Percentiles rank a stretch among this genome's conserved stretches.
Evolutionary conservation across 2,797 vertebrate genomes (phyloP).

Genomic region (Adrianichthys oophorus): DNA sequence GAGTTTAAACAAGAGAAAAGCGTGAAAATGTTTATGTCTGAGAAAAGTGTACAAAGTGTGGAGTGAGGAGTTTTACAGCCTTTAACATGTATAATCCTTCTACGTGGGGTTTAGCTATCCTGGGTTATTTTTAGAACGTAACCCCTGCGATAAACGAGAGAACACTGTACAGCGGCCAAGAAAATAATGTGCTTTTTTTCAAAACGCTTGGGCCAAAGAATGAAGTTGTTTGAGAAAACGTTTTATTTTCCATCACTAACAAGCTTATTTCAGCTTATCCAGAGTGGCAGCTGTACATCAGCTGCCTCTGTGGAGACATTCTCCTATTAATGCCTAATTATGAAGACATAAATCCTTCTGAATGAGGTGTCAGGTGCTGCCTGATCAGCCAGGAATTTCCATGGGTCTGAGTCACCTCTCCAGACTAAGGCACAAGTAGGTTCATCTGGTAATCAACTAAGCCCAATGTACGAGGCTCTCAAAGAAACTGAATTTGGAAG

Average conservation of each 20-base stretch:
- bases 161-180: too few relatives aligned
- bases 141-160: too few relatives aligned
- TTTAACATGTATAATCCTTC: too few relatives aligned
- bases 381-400: constrained; percentile 46
- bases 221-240: constrained; percentile 27
- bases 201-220: neutral
- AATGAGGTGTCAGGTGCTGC: constrained; percentile 61
- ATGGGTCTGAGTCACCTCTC: constrained; percentile 33
- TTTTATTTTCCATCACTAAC: constrained; percentile 29
- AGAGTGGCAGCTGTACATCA: constrained; percentile 51
- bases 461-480: neutral
- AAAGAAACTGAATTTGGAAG: too few relatives aligned
- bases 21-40: too few relatives aligned
- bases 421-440: constrained; percentile 34
- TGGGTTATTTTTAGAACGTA: too few relatives aligned
- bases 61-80: too few relatives aligned
- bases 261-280: constrained; percentile 45
- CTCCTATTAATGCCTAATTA: constrained; percentile 61
- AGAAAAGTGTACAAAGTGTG: too few relatives aligned
- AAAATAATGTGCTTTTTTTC: neutral
- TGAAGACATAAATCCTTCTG: constrained; percentile 54
- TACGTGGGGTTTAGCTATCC: too few relatives aligned
- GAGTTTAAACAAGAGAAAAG: too few relatives aligned
- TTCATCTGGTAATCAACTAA: constrained; percentile 45
- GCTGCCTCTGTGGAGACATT: constrained; percentile 40